Evolutionary conservation across 2,797 vertebrate species (phyloP).

Genomic region (Halcyon smyrnensis): DNA sequence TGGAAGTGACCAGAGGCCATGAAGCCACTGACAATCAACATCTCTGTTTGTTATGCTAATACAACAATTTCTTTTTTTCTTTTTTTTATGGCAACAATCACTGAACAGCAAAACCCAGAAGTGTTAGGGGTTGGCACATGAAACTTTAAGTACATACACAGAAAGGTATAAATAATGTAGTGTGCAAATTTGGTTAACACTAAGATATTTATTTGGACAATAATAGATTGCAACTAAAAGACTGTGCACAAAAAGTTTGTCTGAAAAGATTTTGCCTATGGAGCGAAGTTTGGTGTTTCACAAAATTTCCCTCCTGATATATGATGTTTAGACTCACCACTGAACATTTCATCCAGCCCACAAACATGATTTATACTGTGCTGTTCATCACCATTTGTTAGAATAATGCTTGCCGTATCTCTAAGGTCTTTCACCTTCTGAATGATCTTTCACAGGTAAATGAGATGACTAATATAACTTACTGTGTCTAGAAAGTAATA

Average conservation of each 20-base stretch:
- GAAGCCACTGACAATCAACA: not conserved
- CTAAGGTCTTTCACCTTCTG: conserved; percentile 62
- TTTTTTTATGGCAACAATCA: not conserved
- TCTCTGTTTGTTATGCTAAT: not conserved
- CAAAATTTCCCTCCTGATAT: conserved; percentile 59
- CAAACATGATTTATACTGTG: conserved; percentile 67
- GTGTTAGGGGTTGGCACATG: not conserved
- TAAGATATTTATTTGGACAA: not conserved
- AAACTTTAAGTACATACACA: not conserved
- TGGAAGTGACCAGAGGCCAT: not conserved
- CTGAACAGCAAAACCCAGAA: not conserved
- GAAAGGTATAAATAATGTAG: not conserved
- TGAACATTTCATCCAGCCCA: conserved; percentile 40
- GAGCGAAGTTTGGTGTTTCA: conserved; percentile 51
- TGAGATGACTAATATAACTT: conserved; percentile 61
- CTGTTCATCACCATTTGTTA: conserved; percentile 63
- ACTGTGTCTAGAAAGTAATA: conserved; percentile 53
- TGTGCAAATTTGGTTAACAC: not conserved
- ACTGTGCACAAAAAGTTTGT: not conserved
- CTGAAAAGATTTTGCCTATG: conserved; percentile 30
- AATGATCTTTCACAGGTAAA: conserved; percentile 68
- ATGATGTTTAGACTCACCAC: conserved; percentile 54
- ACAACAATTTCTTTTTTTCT: not conserved
- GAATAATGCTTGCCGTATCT: conserved; percentile 47
- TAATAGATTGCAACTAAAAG: not conserved